These are phyloP conservation scores for Cyphomyrmex costatus DNA, from an alignment of 1,140 invertebrate species.

Conservation along the genomic window DNA sequence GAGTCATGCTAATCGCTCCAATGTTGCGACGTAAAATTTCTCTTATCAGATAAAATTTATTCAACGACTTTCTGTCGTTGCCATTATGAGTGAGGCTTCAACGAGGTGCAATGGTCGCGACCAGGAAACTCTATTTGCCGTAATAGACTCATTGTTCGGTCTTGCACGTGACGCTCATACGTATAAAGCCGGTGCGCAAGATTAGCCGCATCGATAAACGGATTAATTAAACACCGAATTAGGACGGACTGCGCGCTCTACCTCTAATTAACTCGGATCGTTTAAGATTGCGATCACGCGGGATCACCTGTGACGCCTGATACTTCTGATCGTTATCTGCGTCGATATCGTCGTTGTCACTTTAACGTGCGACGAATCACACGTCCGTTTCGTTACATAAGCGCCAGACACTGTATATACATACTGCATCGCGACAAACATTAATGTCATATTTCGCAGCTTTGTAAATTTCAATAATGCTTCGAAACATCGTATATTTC, in stretches of 20 bases:
- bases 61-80: neutral
- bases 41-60: slow-evolving; percentile 32
- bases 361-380: slow-evolving; percentile 48
- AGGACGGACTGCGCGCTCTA: neutral
- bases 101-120: slow-evolving; percentile 24
- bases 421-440: slow-evolving; percentile 20
- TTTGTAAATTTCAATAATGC: neutral
- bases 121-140: slow-evolving; percentile 7
- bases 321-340: slow-evolving; percentile 33
- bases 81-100: neutral
- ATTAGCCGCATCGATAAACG: slow-evolving; percentile 48
- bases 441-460: neutral
- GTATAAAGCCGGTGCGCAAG: slow-evolving; percentile 48
- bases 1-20: neutral
- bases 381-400: slow-evolving; percentile 44
- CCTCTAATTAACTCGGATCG: slow-evolving; percentile 33
- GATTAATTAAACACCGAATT: slow-evolving; percentile 59
- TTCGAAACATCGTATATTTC: neutral
- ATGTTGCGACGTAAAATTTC: slow-evolving; percentile 20
- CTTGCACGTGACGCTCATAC: slow-evolving; percentile 42
- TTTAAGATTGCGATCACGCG: slow-evolving; percentile 52
- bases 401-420: neutral
- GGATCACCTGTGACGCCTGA: neutral
- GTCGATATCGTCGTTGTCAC: slow-evolving; percentile 37
- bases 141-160: slow-evolving; percentile 50